phyloP scores from a whole-genome alignment of 2,888 invertebrate genomes.

The Pristionchus japonicus region DNA sequence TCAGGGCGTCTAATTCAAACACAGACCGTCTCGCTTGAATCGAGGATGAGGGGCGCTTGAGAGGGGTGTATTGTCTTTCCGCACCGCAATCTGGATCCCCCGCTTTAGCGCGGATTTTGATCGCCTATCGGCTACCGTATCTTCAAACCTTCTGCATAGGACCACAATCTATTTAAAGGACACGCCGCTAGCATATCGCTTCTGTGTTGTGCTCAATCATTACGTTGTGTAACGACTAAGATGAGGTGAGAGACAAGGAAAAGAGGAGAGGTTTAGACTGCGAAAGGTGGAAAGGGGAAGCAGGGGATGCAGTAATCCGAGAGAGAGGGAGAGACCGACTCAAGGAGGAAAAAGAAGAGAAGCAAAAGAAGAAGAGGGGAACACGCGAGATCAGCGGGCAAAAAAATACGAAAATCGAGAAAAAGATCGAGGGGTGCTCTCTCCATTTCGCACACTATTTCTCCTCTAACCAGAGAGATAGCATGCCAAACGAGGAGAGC shows the following conservation, averaged over 20 bases:
- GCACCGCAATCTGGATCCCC: neutral
- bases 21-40: conserved; percentile 1
- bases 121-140: neutral
- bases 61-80: conserved; percentile 2
- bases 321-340: too few species aligned
- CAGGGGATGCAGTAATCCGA: neutral
- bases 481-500: too few species aligned
- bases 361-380: neutral
- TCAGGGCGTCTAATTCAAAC: conserved; percentile 27
- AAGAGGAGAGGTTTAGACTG: neutral
- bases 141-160: neutral
- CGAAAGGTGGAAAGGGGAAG: neutral
- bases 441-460: too few species aligned
- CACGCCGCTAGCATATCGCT: neutral
- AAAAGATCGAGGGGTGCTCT: neutral
- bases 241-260: neutral
- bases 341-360: neutral
- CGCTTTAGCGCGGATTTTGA: neutral
- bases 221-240: neutral
- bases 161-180: neutral
- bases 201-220: neutral
- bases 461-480: too few species aligned
- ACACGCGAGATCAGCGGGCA: neutral
- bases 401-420: neutral
- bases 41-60: too few species aligned